Percentiles rank a stretch among this genome's conserved stretches.
These are phyloP conservation scores for Drosophila falleni DNA, from an alignment of 2,888 invertebrate genomes.

Conservation along the genomic window DNA sequence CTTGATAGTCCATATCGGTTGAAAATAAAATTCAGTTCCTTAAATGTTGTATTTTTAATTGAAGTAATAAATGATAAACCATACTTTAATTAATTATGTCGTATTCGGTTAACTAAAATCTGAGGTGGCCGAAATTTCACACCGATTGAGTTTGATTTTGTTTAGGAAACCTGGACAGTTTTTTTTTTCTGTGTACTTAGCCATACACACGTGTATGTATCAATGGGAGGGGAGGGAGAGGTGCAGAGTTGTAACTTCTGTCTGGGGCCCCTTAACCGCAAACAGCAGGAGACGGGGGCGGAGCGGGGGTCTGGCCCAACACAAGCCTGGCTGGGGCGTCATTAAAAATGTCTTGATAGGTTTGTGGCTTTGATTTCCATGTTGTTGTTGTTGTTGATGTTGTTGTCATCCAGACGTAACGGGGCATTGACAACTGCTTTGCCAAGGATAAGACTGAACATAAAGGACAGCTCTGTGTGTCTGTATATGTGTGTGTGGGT, in stretches of 20 bases:
- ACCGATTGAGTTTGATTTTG: neutral
- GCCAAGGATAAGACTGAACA: constrained; percentile 3
- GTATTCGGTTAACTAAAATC: too few relatives aligned
- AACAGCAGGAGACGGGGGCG: constrained; percentile 22
- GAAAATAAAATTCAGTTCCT: too few relatives aligned
- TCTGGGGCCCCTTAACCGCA: constrained; percentile 44
- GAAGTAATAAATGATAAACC: too few relatives aligned
- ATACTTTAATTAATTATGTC: too few relatives aligned
- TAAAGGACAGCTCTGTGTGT: neutral
- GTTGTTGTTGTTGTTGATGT: constrained; percentile 32
- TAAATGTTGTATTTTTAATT: too few relatives aligned
- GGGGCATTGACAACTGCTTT: constrained; percentile 45
- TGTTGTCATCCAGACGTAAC: constrained; percentile 22
- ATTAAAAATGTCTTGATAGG: constrained; percentile 78
- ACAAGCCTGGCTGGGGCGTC: constrained; percentile 44
- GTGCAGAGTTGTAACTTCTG: constrained; percentile 21
- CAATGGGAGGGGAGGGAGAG: neutral
- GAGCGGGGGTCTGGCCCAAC: neutral
- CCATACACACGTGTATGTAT: neutral
- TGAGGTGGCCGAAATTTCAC: too few relatives aligned
- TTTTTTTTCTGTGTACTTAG: constrained; percentile 1
- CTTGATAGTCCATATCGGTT: too few relatives aligned
- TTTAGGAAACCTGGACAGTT: neutral
- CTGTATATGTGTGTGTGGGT: neutral
- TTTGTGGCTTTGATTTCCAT: constrained; percentile 73